Conservation (phyloP, 2,113 vertebrate genomes). For the Lophotis ruficrista region DNA sequence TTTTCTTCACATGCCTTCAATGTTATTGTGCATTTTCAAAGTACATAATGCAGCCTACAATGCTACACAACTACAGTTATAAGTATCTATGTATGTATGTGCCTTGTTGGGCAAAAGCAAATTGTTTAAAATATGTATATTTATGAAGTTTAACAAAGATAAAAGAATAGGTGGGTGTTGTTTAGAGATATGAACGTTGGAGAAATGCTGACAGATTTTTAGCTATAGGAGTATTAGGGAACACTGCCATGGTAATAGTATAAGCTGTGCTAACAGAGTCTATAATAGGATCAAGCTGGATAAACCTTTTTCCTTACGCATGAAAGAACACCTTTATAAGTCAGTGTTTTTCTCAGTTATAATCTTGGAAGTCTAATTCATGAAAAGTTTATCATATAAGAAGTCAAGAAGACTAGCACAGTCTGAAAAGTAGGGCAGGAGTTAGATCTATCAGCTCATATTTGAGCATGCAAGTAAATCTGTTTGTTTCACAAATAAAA, state of each 20-base stretch:
- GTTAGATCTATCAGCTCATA: background rate
- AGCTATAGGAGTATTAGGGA: background rate
- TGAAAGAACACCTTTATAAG: constrained; percentile 56
- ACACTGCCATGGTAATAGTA: background rate
- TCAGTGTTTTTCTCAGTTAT: constrained; percentile 32
- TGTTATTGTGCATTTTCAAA: background rate
- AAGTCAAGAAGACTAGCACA: background rate
- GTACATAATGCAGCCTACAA: background rate
- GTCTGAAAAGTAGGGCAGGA: constrained; percentile 38
- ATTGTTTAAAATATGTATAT: background rate
- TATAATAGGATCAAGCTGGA: constrained; percentile 57
- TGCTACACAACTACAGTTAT: background rate
- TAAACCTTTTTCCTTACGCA: constrained; percentile 37
- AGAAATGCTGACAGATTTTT: background rate
- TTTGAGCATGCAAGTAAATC: background rate
- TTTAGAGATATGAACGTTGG: background rate
- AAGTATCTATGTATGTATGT: background rate
- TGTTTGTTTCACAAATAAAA: background rate
- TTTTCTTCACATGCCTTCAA: background rate
- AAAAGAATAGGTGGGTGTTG: background rate
- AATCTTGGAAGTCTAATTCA: constrained; percentile 45
- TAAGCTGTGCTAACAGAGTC: constrained; percentile 24
- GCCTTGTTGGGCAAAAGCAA: background rate
- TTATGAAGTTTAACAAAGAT: background rate
- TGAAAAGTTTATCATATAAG: constrained; percentile 46